These are phyloP conservation scores for Syngnathus scovelli DNA, from an alignment of 2,113 vertebrate species.

Conservation along the genomic window DNA sequence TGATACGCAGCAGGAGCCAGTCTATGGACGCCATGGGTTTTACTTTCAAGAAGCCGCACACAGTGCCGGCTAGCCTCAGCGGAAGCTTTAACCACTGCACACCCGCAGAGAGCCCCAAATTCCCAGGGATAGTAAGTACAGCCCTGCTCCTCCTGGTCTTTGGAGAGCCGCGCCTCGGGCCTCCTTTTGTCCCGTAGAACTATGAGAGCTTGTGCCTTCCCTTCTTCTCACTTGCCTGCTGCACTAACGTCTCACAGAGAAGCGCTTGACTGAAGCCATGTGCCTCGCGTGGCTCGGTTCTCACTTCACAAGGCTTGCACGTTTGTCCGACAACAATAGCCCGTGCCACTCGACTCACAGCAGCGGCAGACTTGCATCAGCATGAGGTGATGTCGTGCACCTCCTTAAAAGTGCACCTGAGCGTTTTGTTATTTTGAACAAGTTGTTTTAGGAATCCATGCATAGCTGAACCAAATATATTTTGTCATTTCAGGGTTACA, in stretches of 20 bases:
- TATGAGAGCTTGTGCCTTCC: constrained; percentile 15
- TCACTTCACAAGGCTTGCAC: constrained; percentile 18
- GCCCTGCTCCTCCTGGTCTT: constrained; percentile 38
- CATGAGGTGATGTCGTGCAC: constrained; percentile 12
- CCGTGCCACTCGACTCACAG: constrained; percentile 20
- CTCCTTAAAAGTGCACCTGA: constrained; percentile 15
- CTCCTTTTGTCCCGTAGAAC: constrained; percentile 28
- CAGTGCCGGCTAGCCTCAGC: constrained; percentile 83
- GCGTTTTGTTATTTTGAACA: constrained; percentile 1
- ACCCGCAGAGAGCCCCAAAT: constrained; percentile 77
- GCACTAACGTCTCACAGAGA: constrained; percentile 49
- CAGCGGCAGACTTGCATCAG: constrained; percentile 10
- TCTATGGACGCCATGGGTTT: constrained; percentile 88
- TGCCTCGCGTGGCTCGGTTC: constrained; percentile 10
- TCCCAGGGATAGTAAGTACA: constrained; percentile 86
- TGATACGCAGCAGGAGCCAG: constrained; percentile 89
- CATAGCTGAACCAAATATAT: too few relatives aligned
- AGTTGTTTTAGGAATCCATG: background rate
- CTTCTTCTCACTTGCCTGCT: constrained; percentile 47
- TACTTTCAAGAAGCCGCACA: constrained; percentile 77
- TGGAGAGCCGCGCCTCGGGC: constrained; percentile 31
- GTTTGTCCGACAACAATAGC: constrained; percentile 22
- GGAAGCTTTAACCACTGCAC: constrained; percentile 77
- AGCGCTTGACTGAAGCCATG: background rate
- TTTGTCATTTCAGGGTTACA: too few relatives aligned